Percentiles rank a stretch among this genome's conserved stretches.
Evolutionary conservation across 1,140 invertebrate genomes (phyloP).

Genomic region (Sminthurinus signatus): DNA sequence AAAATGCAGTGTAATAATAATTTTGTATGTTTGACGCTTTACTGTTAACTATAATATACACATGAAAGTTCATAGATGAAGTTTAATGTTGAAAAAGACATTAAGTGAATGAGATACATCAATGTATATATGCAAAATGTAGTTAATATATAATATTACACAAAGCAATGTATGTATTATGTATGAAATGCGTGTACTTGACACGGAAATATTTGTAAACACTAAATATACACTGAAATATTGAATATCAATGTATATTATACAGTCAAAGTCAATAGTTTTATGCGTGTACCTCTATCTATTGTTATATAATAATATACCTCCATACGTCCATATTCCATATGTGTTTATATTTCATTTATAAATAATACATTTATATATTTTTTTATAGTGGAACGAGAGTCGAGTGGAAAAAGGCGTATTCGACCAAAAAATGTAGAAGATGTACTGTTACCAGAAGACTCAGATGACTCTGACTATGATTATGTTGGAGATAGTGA

Average conservation of each 20-base stretch:
- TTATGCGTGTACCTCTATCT: not conserved
- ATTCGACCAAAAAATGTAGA: constrained; percentile 38
- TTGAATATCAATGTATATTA: too few species aligned
- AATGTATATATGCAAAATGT: too few species aligned
- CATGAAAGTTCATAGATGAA: too few species aligned
- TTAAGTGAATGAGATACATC: too few species aligned
- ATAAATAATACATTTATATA: not conserved
- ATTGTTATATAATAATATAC: not conserved
- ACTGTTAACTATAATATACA: too few species aligned
- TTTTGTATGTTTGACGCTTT: too few species aligned
- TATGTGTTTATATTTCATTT: not conserved
- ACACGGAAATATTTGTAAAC: not conserved
- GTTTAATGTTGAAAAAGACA: too few species aligned
- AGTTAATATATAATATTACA: too few species aligned
- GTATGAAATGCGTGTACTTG: too few species aligned
- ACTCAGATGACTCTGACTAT: constrained; percentile 36
- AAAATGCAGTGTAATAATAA: too few species aligned
- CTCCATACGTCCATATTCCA: not conserved
- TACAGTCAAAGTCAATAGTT: too few species aligned
- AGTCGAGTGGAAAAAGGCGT: constrained; percentile 28
- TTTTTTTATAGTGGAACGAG: constrained; percentile 32
- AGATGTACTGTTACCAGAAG: constrained; percentile 19
- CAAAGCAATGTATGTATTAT: too few species aligned
- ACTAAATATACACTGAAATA: not conserved
- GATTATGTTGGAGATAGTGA: constrained; percentile 26